Conservation (phyloP, 2,113 vertebrate genomes). For the Garra rufa region DNA sequence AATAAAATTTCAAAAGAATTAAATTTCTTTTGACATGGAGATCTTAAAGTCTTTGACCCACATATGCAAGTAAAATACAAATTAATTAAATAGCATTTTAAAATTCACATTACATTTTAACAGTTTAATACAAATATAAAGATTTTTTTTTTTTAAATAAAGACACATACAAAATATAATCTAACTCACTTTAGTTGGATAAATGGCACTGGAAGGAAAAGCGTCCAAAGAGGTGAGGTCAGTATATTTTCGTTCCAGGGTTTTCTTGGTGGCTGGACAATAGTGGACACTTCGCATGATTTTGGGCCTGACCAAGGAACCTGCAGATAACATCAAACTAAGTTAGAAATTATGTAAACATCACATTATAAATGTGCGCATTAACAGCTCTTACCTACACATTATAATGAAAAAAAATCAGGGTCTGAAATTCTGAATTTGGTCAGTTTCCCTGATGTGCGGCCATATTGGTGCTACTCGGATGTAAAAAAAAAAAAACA, state of each 20-base stretch:
- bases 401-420: background rate
- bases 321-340: slow-evolving; percentile 39
- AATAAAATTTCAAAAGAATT: too few species aligned
- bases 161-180: background rate
- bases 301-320: slow-evolving; percentile 70
- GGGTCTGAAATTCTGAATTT: background rate
- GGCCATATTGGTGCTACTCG: too few species aligned
- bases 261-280: slow-evolving; percentile 70
- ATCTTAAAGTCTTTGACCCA: too few species aligned
- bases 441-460: too few species aligned
- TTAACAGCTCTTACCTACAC: background rate
- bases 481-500: too few species aligned
- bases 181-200: slow-evolving; percentile 66
- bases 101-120: too few species aligned
- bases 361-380: background rate
- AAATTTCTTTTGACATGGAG: too few species aligned
- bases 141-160: too few species aligned
- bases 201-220: slow-evolving; percentile 69
- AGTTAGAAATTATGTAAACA: too few species aligned
- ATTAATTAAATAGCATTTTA: too few species aligned
- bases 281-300: slow-evolving; percentile 71
- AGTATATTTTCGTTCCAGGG: slow-evolving; percentile 67
- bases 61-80: too few species aligned
- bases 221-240: slow-evolving; percentile 71
- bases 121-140: too few species aligned